Evolutionary conservation across 2,113 vertebrate species (phyloP), one percentile per base, ranked within the genome.

Genomic region (Alosa alosa): DNA sequence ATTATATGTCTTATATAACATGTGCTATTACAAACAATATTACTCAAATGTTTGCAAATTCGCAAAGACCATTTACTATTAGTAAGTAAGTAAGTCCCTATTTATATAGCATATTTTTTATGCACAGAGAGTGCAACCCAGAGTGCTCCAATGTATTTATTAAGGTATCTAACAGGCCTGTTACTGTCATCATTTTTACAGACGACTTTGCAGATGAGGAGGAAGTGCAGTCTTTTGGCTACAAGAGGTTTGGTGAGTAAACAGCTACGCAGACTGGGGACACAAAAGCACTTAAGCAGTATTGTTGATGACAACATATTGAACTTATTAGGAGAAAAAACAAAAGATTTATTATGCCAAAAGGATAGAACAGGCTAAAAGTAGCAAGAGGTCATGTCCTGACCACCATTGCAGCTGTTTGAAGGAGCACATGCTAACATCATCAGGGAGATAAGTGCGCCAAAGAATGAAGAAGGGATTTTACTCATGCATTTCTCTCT

Each of bases 151-250:
- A 44, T 44, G 2, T 44, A 44, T 44, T 44, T 44, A 44, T 2
- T 44, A 72, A 72, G 25, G 8, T 72, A 36, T 25, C 64, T 72
- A 72, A 72, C n/a, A 68, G 36, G 50, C 31, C 13, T 13, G 17
- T 22, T 18, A 17, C 84, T 78, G n/a, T 87, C 83, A 17, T 64
- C 93, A 86, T 91, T 90, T 92, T 86, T 88, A 0, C 88, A 99
- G 98, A 99, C 97, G 97, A 99, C 90, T 99, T 97, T 90, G 94
- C 94, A 78, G 98, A 99, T 93, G 98, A 99, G 91, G 98, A 99
- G 94, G 98, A 99, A 94, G 97, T 99, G 88, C 98, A 99, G 92
- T 99, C 98, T 94, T 99, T 99, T 86, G 98, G 98, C 88, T 99
- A 99, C 91, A 99, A 99, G 95, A 95, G 98, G 90, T 99, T 99